phyloP scores from a whole-genome alignment of 2,797 vertebrate genomes.

The Anisognathus igniventris region DNA sequence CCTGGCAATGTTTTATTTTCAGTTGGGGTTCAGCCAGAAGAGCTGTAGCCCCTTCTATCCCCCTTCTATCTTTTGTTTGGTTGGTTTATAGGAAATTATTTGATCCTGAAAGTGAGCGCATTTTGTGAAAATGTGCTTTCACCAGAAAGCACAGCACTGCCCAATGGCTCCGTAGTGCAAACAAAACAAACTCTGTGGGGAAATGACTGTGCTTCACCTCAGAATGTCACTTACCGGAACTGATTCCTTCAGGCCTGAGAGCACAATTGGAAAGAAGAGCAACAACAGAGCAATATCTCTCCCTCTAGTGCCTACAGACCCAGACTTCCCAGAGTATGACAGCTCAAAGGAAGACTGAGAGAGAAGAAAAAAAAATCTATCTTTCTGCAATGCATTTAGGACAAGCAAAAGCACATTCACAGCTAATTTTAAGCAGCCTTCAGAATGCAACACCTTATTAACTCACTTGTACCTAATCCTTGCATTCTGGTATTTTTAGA shows the following conservation, averaged over 20 bases:
- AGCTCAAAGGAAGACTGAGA: not conserved
- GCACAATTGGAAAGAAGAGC: not conserved
- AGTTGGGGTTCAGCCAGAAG: not conserved
- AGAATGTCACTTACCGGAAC: not conserved
- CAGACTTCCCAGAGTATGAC: not conserved
- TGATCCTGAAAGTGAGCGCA: not conserved
- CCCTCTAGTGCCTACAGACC: not conserved
- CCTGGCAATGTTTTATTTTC: not conserved
- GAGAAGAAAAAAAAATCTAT: not conserved
- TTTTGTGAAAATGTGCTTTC: not conserved
- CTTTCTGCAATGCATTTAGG: slow-evolving; percentile 12
- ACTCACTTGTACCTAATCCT: slow-evolving; percentile 18
- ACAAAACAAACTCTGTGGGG: not conserved
- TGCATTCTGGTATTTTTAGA: slow-evolving; percentile 48
- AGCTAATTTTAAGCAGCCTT: slow-evolving; percentile 52
- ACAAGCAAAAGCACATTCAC: slow-evolving; percentile 24
- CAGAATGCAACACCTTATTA: slow-evolving; percentile 28
- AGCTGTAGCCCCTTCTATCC: not conserved
- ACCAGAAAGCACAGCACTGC: not conserved
- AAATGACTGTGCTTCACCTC: not conserved
- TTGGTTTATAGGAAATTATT: not conserved
- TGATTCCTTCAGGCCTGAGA: not conserved
- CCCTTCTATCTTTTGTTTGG: not conserved
- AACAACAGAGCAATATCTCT: not conserved
- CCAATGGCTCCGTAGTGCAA: accelerated